Evolutionary conservation across 2,888 invertebrate genomes (phyloP), one percentile per base, ranked within the genome.

Genomic region (Ormyrus thymus): DNA sequence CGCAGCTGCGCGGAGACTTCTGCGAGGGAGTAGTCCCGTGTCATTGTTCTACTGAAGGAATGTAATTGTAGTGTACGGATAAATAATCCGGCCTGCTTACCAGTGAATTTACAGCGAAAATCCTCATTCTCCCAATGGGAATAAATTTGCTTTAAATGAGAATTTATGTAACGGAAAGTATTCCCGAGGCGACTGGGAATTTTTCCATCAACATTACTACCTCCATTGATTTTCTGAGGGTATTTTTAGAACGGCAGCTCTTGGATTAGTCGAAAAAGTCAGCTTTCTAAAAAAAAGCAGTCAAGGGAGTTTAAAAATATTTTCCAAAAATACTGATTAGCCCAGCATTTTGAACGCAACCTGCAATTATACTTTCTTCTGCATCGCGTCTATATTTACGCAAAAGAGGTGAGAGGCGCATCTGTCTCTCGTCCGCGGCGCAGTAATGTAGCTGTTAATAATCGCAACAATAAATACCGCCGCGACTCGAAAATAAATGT

Each of bases 241-340:
- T 66, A 75, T 74, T 66, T 75, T 59, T 59, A 65, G 45, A 75
- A 58, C 43, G 10, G 3, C 1, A 6, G 51, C 71, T 45, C 66
- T 51, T 13, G 58, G 51, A 75, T 68, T 66, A 75, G 66, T 66
- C 43, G 66, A 66, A 74, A 29, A 72, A 75, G 50, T 66, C 51
- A 75, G 59, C 66, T 45, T 66, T 75, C 74, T 75, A 66, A 68
- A 75, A 75, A 65, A 59, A 75, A 56, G 74, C 13, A 72, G 53
- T 51, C 45, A 43, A 56, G 58, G 13, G 13, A 45, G 13, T 51
- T 59, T 43, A 45, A 29, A 48, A 29, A 43, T 56, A 8, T 65
- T 55, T 10, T 64, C 73, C 73, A 43, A 73, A 65, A 73, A 73
- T 73, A 73, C 46, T 48, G 0, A 13, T 62, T 4, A 0, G 0